Percentiles rank a stretch among this genome's conserved stretches.
These are phyloP conservation scores for Spilogale gracilis DNA, from an alignment of 2,113 vertebrate genomes.

Conservation along the genomic window DNA sequence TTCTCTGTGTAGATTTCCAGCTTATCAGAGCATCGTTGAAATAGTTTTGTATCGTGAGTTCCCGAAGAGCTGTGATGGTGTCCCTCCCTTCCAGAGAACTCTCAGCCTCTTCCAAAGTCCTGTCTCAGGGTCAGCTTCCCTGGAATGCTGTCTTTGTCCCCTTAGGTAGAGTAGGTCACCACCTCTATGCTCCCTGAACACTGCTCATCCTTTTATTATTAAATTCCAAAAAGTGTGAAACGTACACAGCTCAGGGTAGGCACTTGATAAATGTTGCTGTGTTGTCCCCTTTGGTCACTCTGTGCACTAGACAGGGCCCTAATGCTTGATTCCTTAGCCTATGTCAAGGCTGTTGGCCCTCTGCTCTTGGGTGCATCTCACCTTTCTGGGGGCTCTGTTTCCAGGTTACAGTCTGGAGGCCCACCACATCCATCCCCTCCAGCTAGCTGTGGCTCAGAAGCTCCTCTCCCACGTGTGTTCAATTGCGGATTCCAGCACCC, in stretches of 20 bases:
- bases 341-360: fast-evolving
- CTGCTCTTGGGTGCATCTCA: not conserved
- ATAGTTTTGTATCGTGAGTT: not conserved
- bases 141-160: not conserved
- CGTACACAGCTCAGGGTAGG: not conserved
- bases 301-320: fast-evolving
- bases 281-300: not conserved
- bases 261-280: fast-evolving
- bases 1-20: not conserved
- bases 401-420: constrained; percentile 89
- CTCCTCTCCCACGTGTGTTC: constrained; percentile 98
- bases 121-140: fast-evolving
- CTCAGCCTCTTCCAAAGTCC: not conserved
- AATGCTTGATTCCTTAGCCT: not conserved
- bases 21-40: fast-evolving
- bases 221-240: no score
- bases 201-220: not conserved
- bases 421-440: constrained; percentile 93
- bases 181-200: not conserved
- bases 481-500: constrained; percentile 98
- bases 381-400: constrained; percentile 50
- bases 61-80: not conserved
- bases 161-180: not conserved
- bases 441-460: constrained; percentile 97
- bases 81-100: not conserved